Evolutionary conservation across 2,113 vertebrate species (phyloP), one percentile per base, ranked within the genome.

Genomic region (Desmodus rotundus): DNA sequence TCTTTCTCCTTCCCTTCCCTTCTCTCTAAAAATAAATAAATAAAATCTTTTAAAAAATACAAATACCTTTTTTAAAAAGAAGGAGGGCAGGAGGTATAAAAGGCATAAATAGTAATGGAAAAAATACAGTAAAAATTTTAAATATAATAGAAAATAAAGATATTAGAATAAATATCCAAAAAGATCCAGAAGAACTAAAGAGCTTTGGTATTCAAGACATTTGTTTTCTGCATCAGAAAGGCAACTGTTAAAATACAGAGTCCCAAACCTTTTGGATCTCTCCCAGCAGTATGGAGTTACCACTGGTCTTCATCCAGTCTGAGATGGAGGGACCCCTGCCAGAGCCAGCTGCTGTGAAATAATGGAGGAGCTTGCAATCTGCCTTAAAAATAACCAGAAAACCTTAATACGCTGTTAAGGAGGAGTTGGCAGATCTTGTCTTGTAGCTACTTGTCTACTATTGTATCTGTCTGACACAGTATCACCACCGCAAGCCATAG

Each of bases 171-270:
- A 99, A 98, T 96, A 98, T 99, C 93, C 99, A 99, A 65, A 99
- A 98, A 97, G 99, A 99, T 87, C 87, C 99, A 94, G 99, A 98
- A 90, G 99, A 99, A 98, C 98, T 99, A 4, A 98, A 98, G 98
- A 98, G 61, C 84, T 99, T 97, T 90, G 99, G 98, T 36, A 98
- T 98, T 91, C 98, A 99, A 97, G 99, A 99, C 19, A 94, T 99
- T 99, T 98, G 99, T 99, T 93, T 98, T 99, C 96, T 99, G 99
- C 98, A 99, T 99, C 94, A 98, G 98, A 97, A 99, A 98, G 47
- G 99, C 54, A 99, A 88, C 98, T 99, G 38, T 96, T 97, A 86
- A 99, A 98, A 96, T 99, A 99, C 84, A 93, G 99, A 90, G 99
- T 99, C 1, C 99, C 99, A 45, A 98, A 98, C 94, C 98, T 99